A percentile compares a stretch with the other conserved stretches of the same genome.
Conservation (phyloP, 2,797 vertebrate species). For the Linurgus olivaceus region DNA sequence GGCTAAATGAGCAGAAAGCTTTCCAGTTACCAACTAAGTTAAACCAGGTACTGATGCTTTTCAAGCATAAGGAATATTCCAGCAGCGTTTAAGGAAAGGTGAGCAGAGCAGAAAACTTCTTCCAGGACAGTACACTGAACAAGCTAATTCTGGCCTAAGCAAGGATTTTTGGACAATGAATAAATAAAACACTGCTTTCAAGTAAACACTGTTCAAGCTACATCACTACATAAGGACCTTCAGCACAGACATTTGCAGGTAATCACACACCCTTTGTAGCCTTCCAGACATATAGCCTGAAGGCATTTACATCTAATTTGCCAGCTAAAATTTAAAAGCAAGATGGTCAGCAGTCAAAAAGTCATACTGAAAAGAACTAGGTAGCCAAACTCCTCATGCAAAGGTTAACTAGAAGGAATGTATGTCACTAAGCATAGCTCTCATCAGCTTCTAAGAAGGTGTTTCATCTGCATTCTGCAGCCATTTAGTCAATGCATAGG, state of each 20-base stretch:
- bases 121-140: neutral
- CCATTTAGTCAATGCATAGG: neutral
- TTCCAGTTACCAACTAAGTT: neutral
- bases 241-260: neutral
- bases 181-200: neutral
- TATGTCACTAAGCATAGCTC: fast-evolving
- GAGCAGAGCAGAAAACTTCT: neutral
- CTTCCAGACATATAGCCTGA: neutral
- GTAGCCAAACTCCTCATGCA: neutral
- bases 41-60: neutral
- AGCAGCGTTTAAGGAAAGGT: neutral
- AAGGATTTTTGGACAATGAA: neutral
- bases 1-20: neutral
- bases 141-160: neutral
- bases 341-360: neutral
- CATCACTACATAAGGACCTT: neutral
- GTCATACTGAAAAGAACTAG: neutral
- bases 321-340: neutral
- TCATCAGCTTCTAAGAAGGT: neutral
- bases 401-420: neutral
- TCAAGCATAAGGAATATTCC: neutral
- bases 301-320: neutral
- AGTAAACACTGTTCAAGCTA: neutral
- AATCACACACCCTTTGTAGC: neutral
- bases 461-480: neutral